A percentile compares a stretch with the other conserved stretches of the same genome.
These are phyloP conservation scores for Argyra leucocephala DNA, from an alignment of 2,888 invertebrate species.

Conservation along the genomic window DNA sequence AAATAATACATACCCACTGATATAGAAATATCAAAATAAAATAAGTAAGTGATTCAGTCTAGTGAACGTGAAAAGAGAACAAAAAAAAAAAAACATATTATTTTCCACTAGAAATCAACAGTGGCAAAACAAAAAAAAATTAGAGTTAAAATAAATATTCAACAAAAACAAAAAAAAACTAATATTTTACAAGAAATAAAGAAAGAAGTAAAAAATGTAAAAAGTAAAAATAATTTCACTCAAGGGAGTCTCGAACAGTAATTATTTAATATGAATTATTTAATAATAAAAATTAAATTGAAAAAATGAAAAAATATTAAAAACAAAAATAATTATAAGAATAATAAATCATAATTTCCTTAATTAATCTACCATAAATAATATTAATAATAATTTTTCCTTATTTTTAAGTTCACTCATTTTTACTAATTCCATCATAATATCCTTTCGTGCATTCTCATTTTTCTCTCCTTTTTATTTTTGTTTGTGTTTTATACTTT, in stretches of 20 bases:
- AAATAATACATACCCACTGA: background rate
- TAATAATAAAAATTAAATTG: background rate
- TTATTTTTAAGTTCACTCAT: no score
- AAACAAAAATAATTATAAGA: background rate
- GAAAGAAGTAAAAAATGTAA: no score
- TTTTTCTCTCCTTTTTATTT: background rate
- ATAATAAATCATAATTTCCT: background rate
- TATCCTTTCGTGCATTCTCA: background rate
- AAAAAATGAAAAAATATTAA: background rate
- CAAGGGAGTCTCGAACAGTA: no score
- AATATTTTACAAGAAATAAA: no score
- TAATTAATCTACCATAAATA: conserved; percentile 1
- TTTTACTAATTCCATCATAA: background rate
- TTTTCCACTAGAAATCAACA: no score
- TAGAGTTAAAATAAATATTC: no score
- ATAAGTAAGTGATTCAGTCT: background rate
- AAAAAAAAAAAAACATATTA: no score
- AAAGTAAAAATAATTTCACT: no score
- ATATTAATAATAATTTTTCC: background rate
- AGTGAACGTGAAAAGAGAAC: background rate
- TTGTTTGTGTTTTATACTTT: no score
- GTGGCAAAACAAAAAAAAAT: no score
- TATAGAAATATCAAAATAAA: background rate
- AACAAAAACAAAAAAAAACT: no score
- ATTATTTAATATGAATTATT: no score